A percentile compares a stretch with the other conserved stretches of the same genome.
Conservation (phyloP, 2,888 invertebrate genomes). For the Pyrrhosoma nymphula region DNA sequence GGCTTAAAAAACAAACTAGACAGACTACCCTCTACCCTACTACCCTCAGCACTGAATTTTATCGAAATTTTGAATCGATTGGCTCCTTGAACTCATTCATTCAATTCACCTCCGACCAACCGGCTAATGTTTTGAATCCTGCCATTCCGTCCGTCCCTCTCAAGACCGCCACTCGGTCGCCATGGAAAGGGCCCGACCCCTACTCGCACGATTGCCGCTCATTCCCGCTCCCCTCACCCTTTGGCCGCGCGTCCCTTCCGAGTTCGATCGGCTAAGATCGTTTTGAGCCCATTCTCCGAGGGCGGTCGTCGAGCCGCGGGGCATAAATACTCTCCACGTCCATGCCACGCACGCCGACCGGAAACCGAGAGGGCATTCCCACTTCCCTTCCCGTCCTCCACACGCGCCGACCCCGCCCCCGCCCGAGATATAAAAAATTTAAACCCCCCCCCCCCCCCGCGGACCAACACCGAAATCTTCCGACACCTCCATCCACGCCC, state of each 20-base stretch:
- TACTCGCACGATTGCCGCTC: background rate
- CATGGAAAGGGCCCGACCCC: background rate
- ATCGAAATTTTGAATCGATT: background rate
- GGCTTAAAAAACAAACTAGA: too few species aligned
- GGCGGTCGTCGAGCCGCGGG: background rate
- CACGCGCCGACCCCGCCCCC: background rate
- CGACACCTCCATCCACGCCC: background rate
- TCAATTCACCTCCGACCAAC: background rate
- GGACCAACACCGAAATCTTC: background rate
- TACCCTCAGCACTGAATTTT: too few species aligned
- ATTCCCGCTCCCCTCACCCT: background rate
- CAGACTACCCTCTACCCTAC: too few species aligned
- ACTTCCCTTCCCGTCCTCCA: background rate
- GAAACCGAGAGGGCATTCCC: too few species aligned
- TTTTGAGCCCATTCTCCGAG: background rate
- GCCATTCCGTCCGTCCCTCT: background rate
- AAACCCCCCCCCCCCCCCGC: background rate
- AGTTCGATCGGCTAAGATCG: background rate
- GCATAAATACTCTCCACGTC: constrained; percentile 32
- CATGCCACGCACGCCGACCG: background rate
- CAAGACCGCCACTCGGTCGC: background rate
- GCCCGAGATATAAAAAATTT: background rate
- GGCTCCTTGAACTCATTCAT: background rate
- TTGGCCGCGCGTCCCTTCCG: background rate
- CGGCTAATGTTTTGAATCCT: background rate